Evolutionary conservation across 2,797 vertebrate species (phyloP), one percentile per base, ranked within the genome.

Genomic region (Moxostoma hubbsi): DNA sequence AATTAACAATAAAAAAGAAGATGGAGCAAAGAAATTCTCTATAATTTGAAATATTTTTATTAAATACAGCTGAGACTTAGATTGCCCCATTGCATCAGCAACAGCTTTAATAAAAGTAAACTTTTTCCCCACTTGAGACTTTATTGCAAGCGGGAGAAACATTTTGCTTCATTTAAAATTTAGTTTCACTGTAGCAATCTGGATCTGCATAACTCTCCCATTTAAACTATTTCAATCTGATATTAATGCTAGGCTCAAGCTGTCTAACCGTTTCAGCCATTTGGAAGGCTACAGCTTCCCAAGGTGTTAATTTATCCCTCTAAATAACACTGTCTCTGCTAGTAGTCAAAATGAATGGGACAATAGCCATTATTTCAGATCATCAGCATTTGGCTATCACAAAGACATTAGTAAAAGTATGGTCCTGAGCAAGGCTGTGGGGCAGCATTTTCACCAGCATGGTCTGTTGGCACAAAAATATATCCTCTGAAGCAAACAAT

Each of bases 241-340:
- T 83, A 69, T 24, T 16, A 80, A 77, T 70, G 66, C 71, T 63
- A 62, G 36, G 55, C 72, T 83, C 87, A 87, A 88, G 85, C 86
- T 85, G 86, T 87, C 84, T 75, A 55, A 81, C 72, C 24, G 83
- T 89, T 82, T 85, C 79, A 79, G 85, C 82, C 62, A 85, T 84
- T 88, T 89, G 89, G 87, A 89, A 73, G 83, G 71, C 81, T 83
- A 68, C 65, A 11, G 61, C 18, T 85, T 88, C 85, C 90, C 79
- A 92, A 92, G 90, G 92, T 91, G 92, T 88, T 88, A 81, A 71
- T 87, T 89, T 73, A 87, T 83, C 84, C 80, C 81, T 58, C 72
- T 83, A 91, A 93, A 90, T 91, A 85, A 89, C 82, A 87, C 83
- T 82, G 74, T 80, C 83, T 9, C 55, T 85, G 92, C 91, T 89